Evolutionary conservation across 2,113 vertebrate species (phyloP).

Genomic region (Nematolebias whitei): DNA sequence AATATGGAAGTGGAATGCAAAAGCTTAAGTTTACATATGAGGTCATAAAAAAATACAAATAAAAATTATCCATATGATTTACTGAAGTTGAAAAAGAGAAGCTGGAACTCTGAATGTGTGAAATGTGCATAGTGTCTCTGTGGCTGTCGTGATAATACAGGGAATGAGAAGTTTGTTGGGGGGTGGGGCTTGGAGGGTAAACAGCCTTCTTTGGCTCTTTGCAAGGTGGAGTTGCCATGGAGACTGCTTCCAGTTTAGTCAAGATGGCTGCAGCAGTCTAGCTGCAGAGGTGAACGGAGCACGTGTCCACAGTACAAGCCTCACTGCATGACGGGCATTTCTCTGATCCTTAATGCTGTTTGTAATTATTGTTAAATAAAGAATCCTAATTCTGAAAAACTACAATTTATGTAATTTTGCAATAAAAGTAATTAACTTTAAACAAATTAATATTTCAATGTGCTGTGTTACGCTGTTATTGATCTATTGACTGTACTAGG

Average conservation of each 20-base stretch:
- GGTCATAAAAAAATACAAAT: not conserved
- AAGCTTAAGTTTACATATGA: not conserved
- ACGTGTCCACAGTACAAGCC: constrained; percentile 9
- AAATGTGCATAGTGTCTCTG: constrained; percentile 2
- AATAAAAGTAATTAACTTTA: not conserved
- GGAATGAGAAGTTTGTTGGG: constrained; percentile 28
- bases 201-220: constrained; percentile 67
- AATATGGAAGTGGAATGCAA: not conserved
- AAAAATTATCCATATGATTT: not conserved
- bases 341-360: not conserved
- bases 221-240: constrained; percentile 80
- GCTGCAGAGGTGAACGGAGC: constrained; percentile 42
- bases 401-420: not conserved
- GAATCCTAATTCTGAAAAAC: not conserved
- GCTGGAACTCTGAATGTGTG: not conserved
- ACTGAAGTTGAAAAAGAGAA: not conserved
- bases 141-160: constrained; percentile 13
- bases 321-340: not conserved
- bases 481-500: not conserved
- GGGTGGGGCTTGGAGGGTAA: constrained; percentile 54
- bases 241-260: constrained; percentile 76
- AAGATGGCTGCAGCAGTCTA: constrained; percentile 74
- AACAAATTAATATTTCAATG: not conserved
- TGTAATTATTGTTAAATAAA: not conserved
- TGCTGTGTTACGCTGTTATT: not conserved